phyloP scores from a whole-genome alignment of 2,888 invertebrate species.

The Pandemis cinnamomeana region DNA sequence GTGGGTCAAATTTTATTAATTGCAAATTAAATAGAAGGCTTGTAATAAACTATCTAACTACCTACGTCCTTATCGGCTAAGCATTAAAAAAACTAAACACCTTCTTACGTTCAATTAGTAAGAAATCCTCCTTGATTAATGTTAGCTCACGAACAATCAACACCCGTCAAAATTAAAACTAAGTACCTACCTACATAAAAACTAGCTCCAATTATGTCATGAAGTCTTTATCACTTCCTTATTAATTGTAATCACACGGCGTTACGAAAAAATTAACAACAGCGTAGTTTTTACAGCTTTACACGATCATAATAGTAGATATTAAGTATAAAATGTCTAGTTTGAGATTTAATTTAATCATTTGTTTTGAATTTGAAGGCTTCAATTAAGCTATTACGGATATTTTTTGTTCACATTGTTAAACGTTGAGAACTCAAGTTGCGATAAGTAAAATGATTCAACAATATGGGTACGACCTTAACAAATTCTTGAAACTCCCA shows the following conservation, averaged over 20 bases:
- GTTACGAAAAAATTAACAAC: constrained; percentile 20
- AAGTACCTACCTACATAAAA: not conserved
- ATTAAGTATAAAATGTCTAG: constrained; percentile 4
- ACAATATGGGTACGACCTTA: not conserved
- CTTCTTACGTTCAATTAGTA: not conserved
- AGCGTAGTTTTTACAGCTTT: constrained; percentile 1
- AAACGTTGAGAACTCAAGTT: not conserved
- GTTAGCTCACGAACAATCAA: constrained; percentile 9
- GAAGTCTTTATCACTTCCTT: constrained; percentile 25
- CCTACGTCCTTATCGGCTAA: not conserved
- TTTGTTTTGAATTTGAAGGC: not conserved
- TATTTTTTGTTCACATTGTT: constrained; percentile 14
- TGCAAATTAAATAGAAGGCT: no score
- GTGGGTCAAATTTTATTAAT: no score
- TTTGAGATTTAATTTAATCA: constrained; percentile 5
- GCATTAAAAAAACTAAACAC: not conserved
- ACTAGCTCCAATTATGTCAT: constrained; percentile 16
- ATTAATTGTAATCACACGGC: not conserved
- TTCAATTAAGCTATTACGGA: constrained; percentile 4
- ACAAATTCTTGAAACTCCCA: not conserved
- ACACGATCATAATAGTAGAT: not conserved
- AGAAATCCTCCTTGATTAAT: not conserved
- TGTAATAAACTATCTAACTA: not conserved
- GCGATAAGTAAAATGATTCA: not conserved
- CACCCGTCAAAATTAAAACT: constrained; percentile 17